Conservation (phyloP, 1,140 invertebrate genomes). For the Drosophila trapezifrons region DNA sequence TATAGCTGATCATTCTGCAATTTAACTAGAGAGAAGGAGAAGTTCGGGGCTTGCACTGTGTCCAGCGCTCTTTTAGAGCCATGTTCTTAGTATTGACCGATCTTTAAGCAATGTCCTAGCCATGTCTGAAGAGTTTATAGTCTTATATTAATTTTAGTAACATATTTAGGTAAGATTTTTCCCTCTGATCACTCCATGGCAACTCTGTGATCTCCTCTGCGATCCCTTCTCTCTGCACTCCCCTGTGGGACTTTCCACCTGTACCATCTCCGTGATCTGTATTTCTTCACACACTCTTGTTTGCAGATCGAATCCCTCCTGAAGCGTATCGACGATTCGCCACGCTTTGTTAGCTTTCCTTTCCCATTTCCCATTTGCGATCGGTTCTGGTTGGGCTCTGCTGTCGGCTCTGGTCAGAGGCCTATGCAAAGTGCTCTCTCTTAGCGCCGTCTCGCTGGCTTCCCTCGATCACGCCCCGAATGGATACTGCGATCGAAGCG, state of each 20-base stretch:
- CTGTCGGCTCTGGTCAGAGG: neutral
- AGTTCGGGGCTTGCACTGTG: no score
- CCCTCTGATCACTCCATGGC: no score
- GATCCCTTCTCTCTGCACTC: no score
- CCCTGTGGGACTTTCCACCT: neutral
- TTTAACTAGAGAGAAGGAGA: no score
- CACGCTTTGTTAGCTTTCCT: constrained; percentile 40
- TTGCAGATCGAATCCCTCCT: constrained; percentile 7
- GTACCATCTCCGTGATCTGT: neutral
- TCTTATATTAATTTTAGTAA: no score
- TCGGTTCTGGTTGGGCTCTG: constrained; percentile 27
- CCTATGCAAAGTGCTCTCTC: constrained; percentile 52
- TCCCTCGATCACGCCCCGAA: constrained; percentile 20
- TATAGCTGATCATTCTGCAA: neutral
- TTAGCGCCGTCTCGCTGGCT: constrained; percentile 48
- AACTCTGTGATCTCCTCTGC: no score
- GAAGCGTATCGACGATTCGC: constrained; percentile 29
- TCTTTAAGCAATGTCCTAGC: no score
- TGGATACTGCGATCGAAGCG: constrained; percentile 14
- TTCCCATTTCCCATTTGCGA: constrained; percentile 7
- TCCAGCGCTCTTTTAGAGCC: no score
- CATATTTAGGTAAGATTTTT: no score
- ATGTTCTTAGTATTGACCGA: no score
- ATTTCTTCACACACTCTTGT: constrained; percentile 19
- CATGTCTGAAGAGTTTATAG: no score